These are phyloP conservation scores for Stomorhina lunata DNA, from an alignment of 2,888 invertebrate species.

Conservation along the genomic window DNA sequence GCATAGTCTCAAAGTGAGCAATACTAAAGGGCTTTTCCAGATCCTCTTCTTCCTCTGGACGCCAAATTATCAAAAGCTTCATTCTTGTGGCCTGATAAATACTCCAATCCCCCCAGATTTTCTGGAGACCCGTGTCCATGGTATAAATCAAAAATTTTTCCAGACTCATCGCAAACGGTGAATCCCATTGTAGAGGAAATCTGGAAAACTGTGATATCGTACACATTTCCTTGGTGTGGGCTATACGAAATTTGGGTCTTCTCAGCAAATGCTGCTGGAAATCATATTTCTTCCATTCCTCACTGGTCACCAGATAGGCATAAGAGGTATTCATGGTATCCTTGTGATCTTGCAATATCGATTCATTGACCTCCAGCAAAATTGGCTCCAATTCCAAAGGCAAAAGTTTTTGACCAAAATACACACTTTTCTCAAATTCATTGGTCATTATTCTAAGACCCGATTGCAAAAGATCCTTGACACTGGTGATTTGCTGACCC, in stretches of 20 bases:
- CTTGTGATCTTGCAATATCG: slow-evolving; percentile 41
- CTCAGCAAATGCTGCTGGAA: slow-evolving; percentile 59
- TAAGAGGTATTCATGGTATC: slow-evolving; percentile 55
- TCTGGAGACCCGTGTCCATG: slow-evolving; percentile 4
- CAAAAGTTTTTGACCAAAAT: slow-evolving; percentile 54
- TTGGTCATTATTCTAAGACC: slow-evolving; percentile 59
- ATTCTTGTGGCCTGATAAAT: slow-evolving; percentile 42
- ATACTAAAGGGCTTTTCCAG: background rate
- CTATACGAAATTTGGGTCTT: slow-evolving; percentile 41
- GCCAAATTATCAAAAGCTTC: slow-evolving; percentile 15
- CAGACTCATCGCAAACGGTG: slow-evolving; percentile 20
- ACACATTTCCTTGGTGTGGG: slow-evolving; percentile 13
- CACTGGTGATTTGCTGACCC: slow-evolving; percentile 60
- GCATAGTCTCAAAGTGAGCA: background rate
- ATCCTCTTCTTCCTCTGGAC: background rate
- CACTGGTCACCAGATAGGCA: slow-evolving; percentile 56
- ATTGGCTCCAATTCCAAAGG: slow-evolving; percentile 28
- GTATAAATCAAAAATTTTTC: background rate
- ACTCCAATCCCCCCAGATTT: slow-evolving; percentile 30
- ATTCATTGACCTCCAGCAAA: slow-evolving; percentile 53
- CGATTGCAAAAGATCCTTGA: slow-evolving; percentile 60
- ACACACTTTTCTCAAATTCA: slow-evolving; percentile 41
- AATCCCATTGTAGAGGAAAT: slow-evolving; percentile 56
- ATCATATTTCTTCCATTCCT: slow-evolving; percentile 62
- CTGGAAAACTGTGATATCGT: slow-evolving; percentile 23